phyloP scores from a whole-genome alignment of 2,888 invertebrate genomes.

The Heliconius aoede region DNA sequence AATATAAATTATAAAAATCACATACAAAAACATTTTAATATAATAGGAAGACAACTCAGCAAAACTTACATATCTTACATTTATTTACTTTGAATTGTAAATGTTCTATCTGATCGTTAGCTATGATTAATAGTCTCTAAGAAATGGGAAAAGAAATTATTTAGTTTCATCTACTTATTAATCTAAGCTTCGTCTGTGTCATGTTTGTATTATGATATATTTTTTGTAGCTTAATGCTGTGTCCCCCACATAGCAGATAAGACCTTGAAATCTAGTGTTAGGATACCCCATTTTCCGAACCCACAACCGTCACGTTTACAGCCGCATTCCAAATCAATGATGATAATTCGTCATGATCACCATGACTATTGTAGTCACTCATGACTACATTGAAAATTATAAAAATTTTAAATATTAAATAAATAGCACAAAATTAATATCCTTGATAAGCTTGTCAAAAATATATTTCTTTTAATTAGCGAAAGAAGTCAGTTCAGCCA shows the following conservation, averaged over 20 bases:
- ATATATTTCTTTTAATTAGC: too few species aligned
- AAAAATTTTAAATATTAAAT: too few species aligned
- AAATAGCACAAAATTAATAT: too few species aligned
- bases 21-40: not conserved
- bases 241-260: too few species aligned
- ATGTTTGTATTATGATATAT: too few species aligned
- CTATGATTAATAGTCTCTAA: constrained; percentile 10
- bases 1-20: not conserved
- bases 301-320: not conserved
- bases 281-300: not conserved
- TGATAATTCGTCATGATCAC: too few species aligned
- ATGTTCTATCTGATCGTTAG: constrained; percentile 8
- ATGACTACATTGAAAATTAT: too few species aligned
- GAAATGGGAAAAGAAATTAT: constrained; percentile 17
- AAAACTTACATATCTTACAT: not conserved
- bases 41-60: not conserved
- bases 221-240: too few species aligned
- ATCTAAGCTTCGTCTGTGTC: constrained; percentile 3
- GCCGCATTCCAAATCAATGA: too few species aligned
- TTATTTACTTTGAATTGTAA: not conserved
- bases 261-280: too few species aligned
- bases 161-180: constrained; percentile 5
- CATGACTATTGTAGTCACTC: too few species aligned
- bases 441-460: too few species aligned
- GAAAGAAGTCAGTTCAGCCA: not conserved